Evolutionary conservation across 2,797 vertebrate genomes (phyloP).

Genomic region (Myotis pilosus): DNA sequence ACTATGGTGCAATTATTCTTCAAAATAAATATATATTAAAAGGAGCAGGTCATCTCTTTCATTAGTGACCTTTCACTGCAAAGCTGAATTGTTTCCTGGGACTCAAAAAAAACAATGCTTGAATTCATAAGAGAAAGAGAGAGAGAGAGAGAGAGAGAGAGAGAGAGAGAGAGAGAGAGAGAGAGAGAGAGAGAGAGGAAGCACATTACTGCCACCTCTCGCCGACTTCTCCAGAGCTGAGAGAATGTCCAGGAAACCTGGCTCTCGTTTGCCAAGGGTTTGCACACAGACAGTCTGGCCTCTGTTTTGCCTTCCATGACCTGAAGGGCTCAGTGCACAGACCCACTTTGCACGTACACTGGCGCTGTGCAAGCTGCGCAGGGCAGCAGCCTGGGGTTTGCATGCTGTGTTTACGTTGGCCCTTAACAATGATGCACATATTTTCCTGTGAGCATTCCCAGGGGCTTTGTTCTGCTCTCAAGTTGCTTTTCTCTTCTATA

Average conservation of each 20-base stretch:
- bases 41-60: background rate
- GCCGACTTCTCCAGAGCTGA: constrained; percentile 42
- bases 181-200: background rate
- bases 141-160: background rate
- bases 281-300: constrained; percentile 8
- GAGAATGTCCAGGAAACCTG: constrained; percentile 13
- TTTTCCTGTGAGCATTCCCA: background rate
- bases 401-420: constrained; percentile 43
- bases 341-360: background rate
- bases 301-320: constrained; percentile 60
- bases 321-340: background rate
- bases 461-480: constrained; percentile 24
- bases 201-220: constrained; percentile 58
- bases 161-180: background rate
- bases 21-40: constrained; percentile 19
- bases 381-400: constrained; percentile 29
- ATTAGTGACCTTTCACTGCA: background rate
- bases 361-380: constrained; percentile 49
- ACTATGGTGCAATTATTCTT: background rate
- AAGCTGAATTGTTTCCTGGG: constrained; percentile 27
- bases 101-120: constrained; percentile 36
- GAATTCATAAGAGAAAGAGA: background rate
- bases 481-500: constrained; percentile 18
- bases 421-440: background rate
- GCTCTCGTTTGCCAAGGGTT: background rate